Evolutionary conservation across 1,140 invertebrate genomes (phyloP).

Genomic region (Bombyx mandarina): DNA sequence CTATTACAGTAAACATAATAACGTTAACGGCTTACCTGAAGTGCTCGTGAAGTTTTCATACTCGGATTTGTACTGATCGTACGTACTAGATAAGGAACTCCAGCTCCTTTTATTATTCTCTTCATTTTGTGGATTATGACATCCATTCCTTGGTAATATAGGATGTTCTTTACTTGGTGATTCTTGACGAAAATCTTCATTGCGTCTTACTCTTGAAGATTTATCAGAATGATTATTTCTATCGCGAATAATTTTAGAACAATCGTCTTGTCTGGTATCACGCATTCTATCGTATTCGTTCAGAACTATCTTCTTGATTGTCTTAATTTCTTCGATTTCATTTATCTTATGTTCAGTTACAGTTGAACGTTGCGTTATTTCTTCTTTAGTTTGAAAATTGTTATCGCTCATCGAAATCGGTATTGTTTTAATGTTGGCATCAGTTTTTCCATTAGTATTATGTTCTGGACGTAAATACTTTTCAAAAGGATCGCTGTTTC

Average conservation of each 20-base stretch:
- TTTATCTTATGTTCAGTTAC: conserved; percentile 60
- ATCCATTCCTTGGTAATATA: conserved; percentile 15
- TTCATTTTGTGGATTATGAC: conserved; percentile 15
- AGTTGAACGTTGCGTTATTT: conserved; percentile 43
- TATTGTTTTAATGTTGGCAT: conserved; percentile 24
- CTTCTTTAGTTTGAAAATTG: conserved; percentile 39
- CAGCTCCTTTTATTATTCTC: conserved; percentile 13
- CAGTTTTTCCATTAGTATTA: conserved; percentile 26
- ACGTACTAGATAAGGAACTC: conserved; percentile 11
- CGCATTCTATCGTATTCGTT: conserved; percentile 33
- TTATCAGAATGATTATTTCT: conserved; percentile 5
- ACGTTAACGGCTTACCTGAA: conserved; percentile 20
- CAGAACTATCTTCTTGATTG: conserved; percentile 59
- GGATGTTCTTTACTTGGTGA: conserved; percentile 16
- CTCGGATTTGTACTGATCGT: conserved; percentile 6
- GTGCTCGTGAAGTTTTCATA: conserved; percentile 14
- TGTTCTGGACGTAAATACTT: conserved; percentile 31
- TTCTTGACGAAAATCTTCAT: conserved; percentile 2
- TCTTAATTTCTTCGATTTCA: conserved; percentile 65
- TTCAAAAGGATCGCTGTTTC: conserved; percentile 45
- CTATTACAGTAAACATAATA: neutral
- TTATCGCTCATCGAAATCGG: conserved; percentile 45
- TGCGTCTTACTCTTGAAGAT: too few species aligned
- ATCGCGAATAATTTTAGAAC: conserved; percentile 2
- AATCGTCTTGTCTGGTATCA: conserved; percentile 1